Evolutionary conservation across 2,797 vertebrate genomes (phyloP).

Genomic region (Urosaurus nigricauda): DNA sequence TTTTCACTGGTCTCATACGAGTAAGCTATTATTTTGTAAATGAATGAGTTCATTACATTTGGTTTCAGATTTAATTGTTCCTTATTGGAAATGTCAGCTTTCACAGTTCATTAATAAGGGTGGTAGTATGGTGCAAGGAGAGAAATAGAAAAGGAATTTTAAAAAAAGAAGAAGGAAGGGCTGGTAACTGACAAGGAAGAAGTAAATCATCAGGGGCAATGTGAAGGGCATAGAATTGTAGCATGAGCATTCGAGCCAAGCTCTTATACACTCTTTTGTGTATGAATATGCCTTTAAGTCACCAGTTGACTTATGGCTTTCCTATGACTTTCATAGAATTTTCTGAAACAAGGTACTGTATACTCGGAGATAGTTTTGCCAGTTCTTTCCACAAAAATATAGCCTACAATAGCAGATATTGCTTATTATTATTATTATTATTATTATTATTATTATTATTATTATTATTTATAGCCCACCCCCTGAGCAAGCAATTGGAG

Average conservation of each 20-base stretch:
- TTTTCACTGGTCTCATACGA: slow-evolving; percentile 62
- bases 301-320: too few species aligned
- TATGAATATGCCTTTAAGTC: neutral
- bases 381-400: too few species aligned
- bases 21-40: slow-evolving; percentile 77
- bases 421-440: too few species aligned
- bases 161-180: slow-evolving; percentile 2
- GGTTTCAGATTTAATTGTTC: slow-evolving; percentile 73
- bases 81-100: slow-evolving; percentile 77
- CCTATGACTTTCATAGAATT: too few species aligned
- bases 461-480: too few species aligned
- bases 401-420: too few species aligned
- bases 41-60: slow-evolving; percentile 75
- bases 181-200: slow-evolving; percentile 23
- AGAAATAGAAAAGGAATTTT: slow-evolving; percentile 18
- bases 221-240: slow-evolving; percentile 25
- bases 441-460: too few species aligned
- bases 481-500: too few species aligned
- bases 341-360: too few species aligned
- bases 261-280: neutral
- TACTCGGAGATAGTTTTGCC: too few species aligned
- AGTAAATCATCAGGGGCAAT: slow-evolving; percentile 24
- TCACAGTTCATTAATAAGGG: slow-evolving; percentile 75
- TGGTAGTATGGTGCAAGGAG: slow-evolving; percentile 40
- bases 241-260: slow-evolving; percentile 17